Conservation (phyloP, 2,888 invertebrate genomes). For the Zygaena filipendulae region DNA sequence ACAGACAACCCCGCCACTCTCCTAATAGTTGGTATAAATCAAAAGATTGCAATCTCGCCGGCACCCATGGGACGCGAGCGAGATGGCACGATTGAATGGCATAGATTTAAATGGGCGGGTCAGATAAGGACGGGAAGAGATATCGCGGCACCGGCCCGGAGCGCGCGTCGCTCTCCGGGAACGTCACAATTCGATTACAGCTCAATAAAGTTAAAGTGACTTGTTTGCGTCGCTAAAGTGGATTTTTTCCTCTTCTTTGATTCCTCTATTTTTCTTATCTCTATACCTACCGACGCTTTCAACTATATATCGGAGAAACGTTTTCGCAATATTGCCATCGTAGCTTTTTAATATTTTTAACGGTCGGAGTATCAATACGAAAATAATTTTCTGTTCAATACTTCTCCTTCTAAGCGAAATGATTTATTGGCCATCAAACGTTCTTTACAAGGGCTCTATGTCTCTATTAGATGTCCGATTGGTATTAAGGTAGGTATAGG, state of each 20-base stretch:
- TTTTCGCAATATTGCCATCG: no score
- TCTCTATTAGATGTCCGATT: no score
- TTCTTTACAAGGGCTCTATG: no score
- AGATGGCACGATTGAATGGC: slow-evolving; percentile 68
- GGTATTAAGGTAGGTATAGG: no score
- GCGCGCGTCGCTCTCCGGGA: slow-evolving; percentile 44
- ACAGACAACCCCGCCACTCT: slow-evolving; percentile 59
- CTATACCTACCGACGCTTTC: no score
- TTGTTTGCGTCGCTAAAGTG: slow-evolving; percentile 68
- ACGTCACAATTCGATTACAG: slow-evolving; percentile 69
- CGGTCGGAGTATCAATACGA: no score
- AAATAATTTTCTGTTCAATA: no score
- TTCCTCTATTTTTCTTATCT: slow-evolving; percentile 49
- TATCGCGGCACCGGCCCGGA: slow-evolving; percentile 44
- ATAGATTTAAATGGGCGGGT: slow-evolving; percentile 67
- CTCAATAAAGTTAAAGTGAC: slow-evolving; percentile 70
- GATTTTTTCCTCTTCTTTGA: slow-evolving; percentile 59
- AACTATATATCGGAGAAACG: no score
- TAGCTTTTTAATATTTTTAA: no score
- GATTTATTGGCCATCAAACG: no score
- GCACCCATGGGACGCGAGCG: slow-evolving; percentile 67
- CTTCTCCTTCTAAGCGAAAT: no score
- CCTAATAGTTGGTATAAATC: slow-evolving; percentile 70
- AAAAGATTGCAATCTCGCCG: slow-evolving; percentile 68
- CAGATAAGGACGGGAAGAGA: slow-evolving; percentile 65